phyloP scores from a whole-genome alignment of 2,113 vertebrate genomes.

The Alethe diademata region DNA sequence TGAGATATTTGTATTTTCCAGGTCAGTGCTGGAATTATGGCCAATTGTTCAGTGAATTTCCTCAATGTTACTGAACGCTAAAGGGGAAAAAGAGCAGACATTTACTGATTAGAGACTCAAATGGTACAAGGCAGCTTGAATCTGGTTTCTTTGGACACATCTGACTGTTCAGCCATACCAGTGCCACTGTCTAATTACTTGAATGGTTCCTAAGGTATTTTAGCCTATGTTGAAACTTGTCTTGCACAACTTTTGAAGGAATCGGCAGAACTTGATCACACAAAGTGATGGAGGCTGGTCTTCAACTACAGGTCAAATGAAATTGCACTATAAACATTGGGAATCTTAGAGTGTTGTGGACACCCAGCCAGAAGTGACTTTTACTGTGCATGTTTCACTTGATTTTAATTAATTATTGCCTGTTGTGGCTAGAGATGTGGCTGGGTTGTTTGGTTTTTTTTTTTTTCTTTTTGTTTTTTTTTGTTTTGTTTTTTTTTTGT shows the following conservation, averaged over 20 bases:
- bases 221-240: slow-evolving; percentile 2
- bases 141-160: slow-evolving; percentile 8
- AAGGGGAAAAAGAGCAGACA: not conserved
- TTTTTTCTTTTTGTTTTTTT: not conserved
- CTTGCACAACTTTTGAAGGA: slow-evolving; percentile 3
- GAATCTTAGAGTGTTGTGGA: slow-evolving; percentile 25
- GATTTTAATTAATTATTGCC: not conserved
- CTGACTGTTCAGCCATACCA: slow-evolving; percentile 14
- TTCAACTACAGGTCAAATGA: slow-evolving; percentile 41
- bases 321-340: slow-evolving; percentile 57
- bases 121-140: not conserved
- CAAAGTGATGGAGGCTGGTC: not conserved
- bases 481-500: not conserved
- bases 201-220: slow-evolving; percentile 30
- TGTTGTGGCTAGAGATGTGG: not conserved
- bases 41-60: not conserved
- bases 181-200: slow-evolving; percentile 47
- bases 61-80: not conserved
- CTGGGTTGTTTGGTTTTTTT: not conserved
- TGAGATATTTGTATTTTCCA: not conserved
- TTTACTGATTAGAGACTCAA: not conserved
- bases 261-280: not conserved
- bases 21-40: not conserved
- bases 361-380: not conserved
- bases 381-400: slow-evolving; percentile 21